A percentile compares a stretch with the other conserved stretches of the same genome.
Conservation (phyloP, 2,888 invertebrate species). For the Eulithis prunata region DNA sequence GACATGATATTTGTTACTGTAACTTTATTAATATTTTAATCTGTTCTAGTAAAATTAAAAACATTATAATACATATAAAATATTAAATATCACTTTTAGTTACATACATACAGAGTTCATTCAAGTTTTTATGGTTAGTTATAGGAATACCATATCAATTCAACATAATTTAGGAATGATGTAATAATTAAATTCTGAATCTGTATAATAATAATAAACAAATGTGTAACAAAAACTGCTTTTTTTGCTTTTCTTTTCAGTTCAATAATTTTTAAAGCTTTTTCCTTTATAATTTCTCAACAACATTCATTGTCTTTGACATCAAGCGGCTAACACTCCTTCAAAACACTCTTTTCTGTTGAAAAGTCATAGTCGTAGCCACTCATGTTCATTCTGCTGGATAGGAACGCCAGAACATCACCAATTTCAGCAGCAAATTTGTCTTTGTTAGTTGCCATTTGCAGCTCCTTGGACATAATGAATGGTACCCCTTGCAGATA, state of each 20-base stretch:
- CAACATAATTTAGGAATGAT: too few species aligned
- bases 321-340: constrained; percentile 64
- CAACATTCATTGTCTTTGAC: neutral
- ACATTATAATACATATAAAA: too few species aligned
- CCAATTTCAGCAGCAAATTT: constrained; percentile 76
- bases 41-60: too few species aligned
- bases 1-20: too few species aligned
- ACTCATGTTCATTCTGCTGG: constrained; percentile 71
- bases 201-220: neutral
- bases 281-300: neutral
- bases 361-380: constrained; percentile 81
- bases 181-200: too few species aligned
- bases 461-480: constrained; percentile 74
- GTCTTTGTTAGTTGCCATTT: constrained; percentile 76
- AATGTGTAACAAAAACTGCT: constrained; percentile 7
- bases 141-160: constrained; percentile 4
- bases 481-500: constrained; percentile 85
- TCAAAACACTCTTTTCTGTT: constrained; percentile 81
- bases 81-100: too few species aligned
- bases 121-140: neutral
- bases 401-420: constrained; percentile 80
- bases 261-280: constrained; percentile 1
- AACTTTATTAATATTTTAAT: too few species aligned
- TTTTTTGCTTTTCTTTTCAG: neutral
- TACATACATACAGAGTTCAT: too few species aligned